Evolutionary conservation across 2,113 vertebrate genomes (phyloP).

Genomic region (Hippocampus barbouri): DNA sequence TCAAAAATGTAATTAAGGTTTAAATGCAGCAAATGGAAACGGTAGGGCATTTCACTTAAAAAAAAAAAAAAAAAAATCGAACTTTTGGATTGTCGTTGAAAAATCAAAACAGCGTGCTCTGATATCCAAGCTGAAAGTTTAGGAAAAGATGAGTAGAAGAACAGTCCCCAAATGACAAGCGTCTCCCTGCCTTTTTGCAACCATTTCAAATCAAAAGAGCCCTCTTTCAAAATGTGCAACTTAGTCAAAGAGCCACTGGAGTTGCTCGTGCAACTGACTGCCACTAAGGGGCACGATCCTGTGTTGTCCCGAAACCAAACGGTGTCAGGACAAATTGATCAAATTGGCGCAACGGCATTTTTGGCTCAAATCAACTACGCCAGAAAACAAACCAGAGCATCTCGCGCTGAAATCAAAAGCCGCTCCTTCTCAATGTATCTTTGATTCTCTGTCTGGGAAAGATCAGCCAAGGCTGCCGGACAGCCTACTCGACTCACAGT

Average conservation of each 20-base stretch:
- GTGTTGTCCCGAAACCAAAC: not conserved
- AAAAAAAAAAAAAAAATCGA: not conserved
- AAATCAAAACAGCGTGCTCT: not conserved
- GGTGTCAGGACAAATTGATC: not conserved
- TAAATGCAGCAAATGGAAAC: not conserved
- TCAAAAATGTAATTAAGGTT: constrained; percentile 23
- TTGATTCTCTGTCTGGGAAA: not conserved
- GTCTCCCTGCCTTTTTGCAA: not conserved
- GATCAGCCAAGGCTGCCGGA: not conserved
- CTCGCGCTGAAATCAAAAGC: too few relatives aligned
- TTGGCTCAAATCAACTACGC: not conserved
- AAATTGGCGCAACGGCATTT: not conserved
- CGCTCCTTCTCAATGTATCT: too few relatives aligned
- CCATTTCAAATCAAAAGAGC: not conserved
- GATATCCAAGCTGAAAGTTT: not conserved
- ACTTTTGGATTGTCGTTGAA: not conserved
- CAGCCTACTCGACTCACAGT: not conserved
- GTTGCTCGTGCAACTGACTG: not conserved
- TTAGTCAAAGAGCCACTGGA: not conserved
- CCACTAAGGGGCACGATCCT: not conserved
- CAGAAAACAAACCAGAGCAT: not conserved
- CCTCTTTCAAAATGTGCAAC: not conserved
- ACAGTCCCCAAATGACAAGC: not conserved
- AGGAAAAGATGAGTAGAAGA: not conserved
- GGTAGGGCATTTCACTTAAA: not conserved